Base-by-base conservation (phyloP, 1,140 invertebrate genomes). In the Drosophila melanica region DNA sequence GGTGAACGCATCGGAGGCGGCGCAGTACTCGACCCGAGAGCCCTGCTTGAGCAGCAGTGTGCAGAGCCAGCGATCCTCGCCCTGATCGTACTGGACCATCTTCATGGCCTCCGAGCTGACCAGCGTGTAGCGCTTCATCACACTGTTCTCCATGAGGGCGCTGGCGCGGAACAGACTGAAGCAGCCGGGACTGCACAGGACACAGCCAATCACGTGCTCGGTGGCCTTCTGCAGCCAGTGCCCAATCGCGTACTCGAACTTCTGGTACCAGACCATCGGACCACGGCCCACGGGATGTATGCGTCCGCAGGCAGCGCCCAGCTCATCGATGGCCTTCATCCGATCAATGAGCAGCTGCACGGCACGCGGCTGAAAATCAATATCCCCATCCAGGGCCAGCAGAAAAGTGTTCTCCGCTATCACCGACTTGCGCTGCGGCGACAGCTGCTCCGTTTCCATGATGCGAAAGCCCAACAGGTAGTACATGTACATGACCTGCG, bases 191-290 rank as follows among this genome's bases (percentile, higher is more conserved):
- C 96, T 96, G 92, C 97, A 98, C 6, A 98, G 93, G 2, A 98
- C 97, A 90, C 96, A 97, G 2, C 95, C 97, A 81, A 97, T 97
- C 81, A 97, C 96, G 85, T 98, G 97, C 92, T 98, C 97, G 0
- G 97, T 98, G n/a, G 97, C 96, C 91, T 98, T 98, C 93, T 98
- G 97, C 47, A 98, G 94, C 97, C 97, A 98, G 94, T 98, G 97
- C 1, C 90, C 97, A 82, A 98, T 96, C 3, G 97, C 97, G 84
- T 98, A 98, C 92, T 98, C 97, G 85, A 98, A 98, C 90, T 96
- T 96, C 92, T 98, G 97, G 82, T 98, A 98, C 97, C 97, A 98
- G 16, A 97, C 96, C 95, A 98, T 97, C 3, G 96, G 95, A 63
- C 97, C 97, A 69, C 94, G 94, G 5, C 97, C 97, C 63, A 98